phyloP scores from a whole-genome alignment of 2,113 vertebrate species.

The Dicerorhinus sumatrensis region DNA sequence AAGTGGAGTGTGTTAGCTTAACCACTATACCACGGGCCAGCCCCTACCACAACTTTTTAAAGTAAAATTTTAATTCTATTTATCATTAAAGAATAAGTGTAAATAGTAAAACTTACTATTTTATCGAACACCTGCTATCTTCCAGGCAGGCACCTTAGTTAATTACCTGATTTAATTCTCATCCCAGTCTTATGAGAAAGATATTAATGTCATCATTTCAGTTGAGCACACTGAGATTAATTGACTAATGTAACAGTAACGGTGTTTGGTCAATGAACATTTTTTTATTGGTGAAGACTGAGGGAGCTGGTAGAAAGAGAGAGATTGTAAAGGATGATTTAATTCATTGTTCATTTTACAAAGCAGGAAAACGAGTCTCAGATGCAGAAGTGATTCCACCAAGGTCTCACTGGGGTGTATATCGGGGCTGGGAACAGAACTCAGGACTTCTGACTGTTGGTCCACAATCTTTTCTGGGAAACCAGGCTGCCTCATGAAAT shows the following conservation, averaged over 20 bases:
- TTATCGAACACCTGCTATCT: background rate
- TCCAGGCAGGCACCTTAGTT: background rate
- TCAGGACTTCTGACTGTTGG: background rate
- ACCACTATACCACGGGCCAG: too few relatives aligned
- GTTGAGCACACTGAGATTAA: background rate
- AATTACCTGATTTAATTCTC: background rate
- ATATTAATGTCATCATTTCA: background rate
- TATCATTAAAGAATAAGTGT: background rate
- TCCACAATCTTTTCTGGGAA: background rate
- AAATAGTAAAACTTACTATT: background rate
- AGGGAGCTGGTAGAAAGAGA: background rate
- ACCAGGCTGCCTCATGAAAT: accelerated
- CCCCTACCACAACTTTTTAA: background rate
- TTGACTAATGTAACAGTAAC: background rate
- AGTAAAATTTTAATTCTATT: background rate
- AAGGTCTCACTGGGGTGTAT: background rate
- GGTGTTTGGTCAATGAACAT: background rate
- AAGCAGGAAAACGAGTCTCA: background rate
- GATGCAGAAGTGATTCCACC: background rate
- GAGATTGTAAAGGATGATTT: background rate
- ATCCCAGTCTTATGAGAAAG: background rate
- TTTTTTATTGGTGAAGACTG: background rate
- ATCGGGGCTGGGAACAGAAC: background rate
- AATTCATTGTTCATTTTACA: background rate
- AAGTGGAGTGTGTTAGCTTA: too few relatives aligned